Base-by-base conservation (phyloP, 2,797 vertebrate genomes). In the Phoxinus dragarum region DNA sequence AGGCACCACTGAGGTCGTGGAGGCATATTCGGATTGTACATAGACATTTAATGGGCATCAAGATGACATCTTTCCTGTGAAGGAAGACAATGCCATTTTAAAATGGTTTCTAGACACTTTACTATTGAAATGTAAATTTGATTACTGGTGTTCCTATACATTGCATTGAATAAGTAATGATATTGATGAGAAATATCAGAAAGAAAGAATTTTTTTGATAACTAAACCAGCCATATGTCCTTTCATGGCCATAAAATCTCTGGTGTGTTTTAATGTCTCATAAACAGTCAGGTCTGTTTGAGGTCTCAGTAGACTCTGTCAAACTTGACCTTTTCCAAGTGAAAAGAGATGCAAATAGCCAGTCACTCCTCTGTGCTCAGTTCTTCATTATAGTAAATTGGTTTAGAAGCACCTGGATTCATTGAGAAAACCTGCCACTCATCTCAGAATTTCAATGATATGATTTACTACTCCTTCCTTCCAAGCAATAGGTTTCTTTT, bases 271-370 rank as follows among this genome's bases (percentile, higher is more conserved):
- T 44, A 77, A 52, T 64, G 40, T 74, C 56, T 84, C 69, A 76
- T 78, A 86, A 82, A 80, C 56, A 77, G 36, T 44, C 75, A 71
- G 81, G 56, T 84, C 80, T 66, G 81, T 52, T 54, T 75, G 21
- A 74, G 84, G 81, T 79, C 84, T 86, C 86, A 74, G 61, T 68
- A 85, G 84, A 73, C 76, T 71, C 81, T 88, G 86, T 89, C 88
- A 88, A 84, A 85, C 61, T 19, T 89, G 87, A 90, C 88, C 87
- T 90, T 89, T 89, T 83, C 8, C 44, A 78, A 81, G 79, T 85
- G 80, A 88, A 90, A 86, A 85, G 76, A 86, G 49, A 90, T 89
- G 88, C 86, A 84, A 85, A 89, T 88, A 72, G 36, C 64, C 34
- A 81, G 72, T 79, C 80, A 77, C 59, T 80, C 78, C 72, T 61